Conservation (phyloP, 2,888 invertebrate genomes). For the Eueremaeus valkanovi region DNA sequence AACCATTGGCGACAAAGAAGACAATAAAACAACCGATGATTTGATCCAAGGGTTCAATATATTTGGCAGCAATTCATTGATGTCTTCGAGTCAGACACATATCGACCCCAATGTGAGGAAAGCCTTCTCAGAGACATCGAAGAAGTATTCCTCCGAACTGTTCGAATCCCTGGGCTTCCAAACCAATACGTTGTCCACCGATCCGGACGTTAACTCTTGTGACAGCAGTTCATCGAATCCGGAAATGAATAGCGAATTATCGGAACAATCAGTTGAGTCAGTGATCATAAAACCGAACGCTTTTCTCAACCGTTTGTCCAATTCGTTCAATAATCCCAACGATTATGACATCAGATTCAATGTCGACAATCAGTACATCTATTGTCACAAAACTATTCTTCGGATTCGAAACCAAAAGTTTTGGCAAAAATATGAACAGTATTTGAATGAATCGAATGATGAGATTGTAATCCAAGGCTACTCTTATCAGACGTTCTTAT, state of each 20-base stretch:
- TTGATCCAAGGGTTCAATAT: too few relatives aligned
- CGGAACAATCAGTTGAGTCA: too few relatives aligned
- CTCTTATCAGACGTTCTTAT: background rate
- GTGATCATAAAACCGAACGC: too few relatives aligned
- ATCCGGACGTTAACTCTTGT: background rate
- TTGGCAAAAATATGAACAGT: background rate
- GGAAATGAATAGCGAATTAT: background rate
- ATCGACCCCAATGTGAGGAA: too few relatives aligned
- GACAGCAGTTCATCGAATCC: background rate
- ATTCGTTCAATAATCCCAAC: background rate
- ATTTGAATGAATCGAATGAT: background rate
- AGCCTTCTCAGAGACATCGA: too few relatives aligned
- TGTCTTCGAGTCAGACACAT: too few relatives aligned
- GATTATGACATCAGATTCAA: background rate
- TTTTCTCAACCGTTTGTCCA: background rate
- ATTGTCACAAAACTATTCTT: slow-evolving; percentile 23
- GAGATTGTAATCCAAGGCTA: background rate
- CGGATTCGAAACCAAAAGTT: background rate
- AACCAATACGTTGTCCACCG: background rate
- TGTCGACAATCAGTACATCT: background rate
- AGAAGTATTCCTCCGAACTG: too few relatives aligned
- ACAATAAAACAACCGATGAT: too few relatives aligned
- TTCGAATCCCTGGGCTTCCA: too few relatives aligned
- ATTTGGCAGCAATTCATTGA: too few relatives aligned
- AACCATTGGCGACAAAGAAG: too few relatives aligned